phyloP scores from a whole-genome alignment of 2,888 invertebrate genomes.

The Candidula unifasciata region DNA sequence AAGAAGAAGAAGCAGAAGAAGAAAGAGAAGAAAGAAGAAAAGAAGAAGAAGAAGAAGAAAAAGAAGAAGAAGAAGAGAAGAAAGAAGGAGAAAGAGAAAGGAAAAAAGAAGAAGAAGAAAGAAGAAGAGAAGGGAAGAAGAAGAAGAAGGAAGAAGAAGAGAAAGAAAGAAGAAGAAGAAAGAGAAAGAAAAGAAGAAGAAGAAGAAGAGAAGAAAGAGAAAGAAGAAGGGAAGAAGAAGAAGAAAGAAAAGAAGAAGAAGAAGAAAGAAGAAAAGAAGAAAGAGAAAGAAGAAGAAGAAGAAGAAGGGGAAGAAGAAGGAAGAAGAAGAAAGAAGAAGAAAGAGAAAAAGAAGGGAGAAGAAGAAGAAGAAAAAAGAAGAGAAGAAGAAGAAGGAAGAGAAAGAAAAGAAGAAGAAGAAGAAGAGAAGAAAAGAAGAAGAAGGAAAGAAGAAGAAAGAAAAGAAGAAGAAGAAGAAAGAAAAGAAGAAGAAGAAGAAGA shows the following conservation, averaged over 20 bases:
- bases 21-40: not conserved
- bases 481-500: not conserved
- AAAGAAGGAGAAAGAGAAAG: not conserved
- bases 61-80: not conserved
- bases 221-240: slow-evolving; percentile 1
- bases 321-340: not conserved
- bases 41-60: not conserved
- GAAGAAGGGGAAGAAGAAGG: not conserved
- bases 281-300: not conserved
- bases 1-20: no score
- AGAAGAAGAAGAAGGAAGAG: not conserved
- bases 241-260: not conserved
- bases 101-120: not conserved
- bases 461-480: not conserved
- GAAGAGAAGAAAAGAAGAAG: not conserved
- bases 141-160: slow-evolving; percentile 2
- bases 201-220: not conserved
- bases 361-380: not conserved
- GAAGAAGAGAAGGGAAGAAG: slow-evolving; percentile 12
- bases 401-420: not conserved
- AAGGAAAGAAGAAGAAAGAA: not conserved
- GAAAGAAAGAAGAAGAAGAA: not conserved
- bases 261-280: not conserved
- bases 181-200: not conserved
- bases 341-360: not conserved